Evolutionary conservation across 2,888 invertebrate genomes (phyloP).

Genomic region (Poecilobothrus nobilitatus): DNA sequence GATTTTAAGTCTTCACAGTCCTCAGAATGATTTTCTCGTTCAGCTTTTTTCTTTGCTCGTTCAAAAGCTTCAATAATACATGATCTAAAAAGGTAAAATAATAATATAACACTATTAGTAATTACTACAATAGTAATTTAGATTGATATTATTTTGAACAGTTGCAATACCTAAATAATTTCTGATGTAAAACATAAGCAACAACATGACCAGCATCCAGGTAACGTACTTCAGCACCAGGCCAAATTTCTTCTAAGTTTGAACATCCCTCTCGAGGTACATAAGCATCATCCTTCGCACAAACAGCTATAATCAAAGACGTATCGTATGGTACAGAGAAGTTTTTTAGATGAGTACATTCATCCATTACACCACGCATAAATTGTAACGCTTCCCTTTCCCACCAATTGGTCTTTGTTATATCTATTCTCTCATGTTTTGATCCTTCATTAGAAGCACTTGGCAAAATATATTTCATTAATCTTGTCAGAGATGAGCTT

Average conservation of each 20-base stretch:
- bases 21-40: conserved; percentile 29
- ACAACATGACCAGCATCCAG: conserved; percentile 84
- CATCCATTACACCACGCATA: conserved; percentile 97
- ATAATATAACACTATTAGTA: no score
- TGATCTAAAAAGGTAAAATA: conserved; percentile 47
- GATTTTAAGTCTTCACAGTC: conserved; percentile 25
- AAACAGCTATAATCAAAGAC: conserved; percentile 80
- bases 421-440: conserved; percentile 44
- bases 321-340: conserved; percentile 84
- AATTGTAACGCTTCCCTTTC: conserved; percentile 79
- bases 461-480: conserved; percentile 40
- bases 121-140: background rate
- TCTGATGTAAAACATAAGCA: conserved; percentile 79
- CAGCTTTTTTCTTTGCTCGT: conserved; percentile 50
- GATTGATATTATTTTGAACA: background rate
- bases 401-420: conserved; percentile 57
- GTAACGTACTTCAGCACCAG: conserved; percentile 79
- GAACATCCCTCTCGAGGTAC: conserved; percentile 79
- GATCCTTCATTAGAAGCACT: conserved; percentile 21
- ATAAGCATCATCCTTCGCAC: conserved; percentile 83
- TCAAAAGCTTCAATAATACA: conserved; percentile 71
- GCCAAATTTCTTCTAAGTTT: conserved; percentile 83
- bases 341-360: conserved; percentile 92
- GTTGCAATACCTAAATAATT: conserved; percentile 66
- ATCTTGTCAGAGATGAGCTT: conserved; percentile 31